Evolutionary conservation across 1,140 invertebrate species (phyloP), one percentile per base, ranked within the genome.

Genomic region (Drosophila burlai): DNA sequence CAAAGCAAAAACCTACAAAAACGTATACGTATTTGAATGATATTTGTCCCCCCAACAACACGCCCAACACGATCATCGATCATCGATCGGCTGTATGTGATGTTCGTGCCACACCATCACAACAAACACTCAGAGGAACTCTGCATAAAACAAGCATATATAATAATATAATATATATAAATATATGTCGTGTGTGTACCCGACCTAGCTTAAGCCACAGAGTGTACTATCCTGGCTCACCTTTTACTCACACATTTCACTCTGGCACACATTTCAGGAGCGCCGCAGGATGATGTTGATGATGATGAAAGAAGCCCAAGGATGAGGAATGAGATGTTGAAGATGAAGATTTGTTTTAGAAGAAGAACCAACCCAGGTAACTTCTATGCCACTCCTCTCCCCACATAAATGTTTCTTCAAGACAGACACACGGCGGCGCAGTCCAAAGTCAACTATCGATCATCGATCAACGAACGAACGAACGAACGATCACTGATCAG

Each of bases 371-470:
- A 81, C 65, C 84, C 84, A 89, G 84, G 84, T 89, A 89, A 89
- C 84, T 90, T 78, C 84, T 89, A 84, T 81, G 84, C 77, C 85
- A 82, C 78, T 66, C 26, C 45, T 49, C 74, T 65, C 68, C 81
- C 55, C 60, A 75, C 84, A 84, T 83, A 90, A 68, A 89, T 89
- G 77, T 89, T 90, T 89, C 84, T 89, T 84, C 84, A 89, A 68
- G 66, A 89, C 84, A 89, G 84, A 87, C 65, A 83, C 68, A 21
- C 18, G 26, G 16, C 29, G 42, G 10, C 26, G 45, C 36, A 61
- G 18, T 38, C 57, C 45, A 40, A n/a, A 31, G 4, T 38, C 36
- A 36, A 13, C 34, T 34, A 34, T 63, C 46, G 43, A 66, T 42
- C 58, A 75, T 59, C 46, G 61, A 66, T 43, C 58, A 76, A 67